Evolutionary conservation across 2,888 invertebrate genomes (phyloP).

Genomic region (Maniola hyperantus): DNA sequence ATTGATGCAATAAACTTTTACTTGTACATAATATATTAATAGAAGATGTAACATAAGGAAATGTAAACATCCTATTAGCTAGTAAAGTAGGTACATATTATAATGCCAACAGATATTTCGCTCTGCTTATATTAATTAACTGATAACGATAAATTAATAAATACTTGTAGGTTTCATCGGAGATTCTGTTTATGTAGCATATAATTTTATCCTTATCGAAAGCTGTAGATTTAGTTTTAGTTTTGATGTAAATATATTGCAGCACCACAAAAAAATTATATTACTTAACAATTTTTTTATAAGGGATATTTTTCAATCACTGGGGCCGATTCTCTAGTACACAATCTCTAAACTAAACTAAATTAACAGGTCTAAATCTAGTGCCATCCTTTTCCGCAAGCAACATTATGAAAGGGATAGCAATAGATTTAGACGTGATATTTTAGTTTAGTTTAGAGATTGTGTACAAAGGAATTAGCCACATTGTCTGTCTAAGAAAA

Average conservation of each 20-base stretch:
- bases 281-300: background rate
- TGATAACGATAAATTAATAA: constrained; percentile 19
- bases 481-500: background rate
- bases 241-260: background rate
- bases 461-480: too few relatives aligned
- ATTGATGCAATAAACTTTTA: constrained; percentile 43
- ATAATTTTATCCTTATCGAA: background rate
- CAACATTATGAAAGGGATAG: too few relatives aligned
- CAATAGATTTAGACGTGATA: too few relatives aligned
- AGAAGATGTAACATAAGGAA: constrained; percentile 33
- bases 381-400: too few relatives aligned
- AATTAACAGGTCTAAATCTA: too few relatives aligned
- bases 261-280: constrained; percentile 3
- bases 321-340: too few relatives aligned
- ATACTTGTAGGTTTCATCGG: background rate
- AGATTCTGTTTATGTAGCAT: constrained; percentile 17
- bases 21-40: constrained; percentile 36
- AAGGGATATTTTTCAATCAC: too few relatives aligned
- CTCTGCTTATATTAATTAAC: constrained; percentile 27
- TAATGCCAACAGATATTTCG: constrained; percentile 34
- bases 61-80: constrained; percentile 37
- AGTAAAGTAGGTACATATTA: constrained; percentile 32
- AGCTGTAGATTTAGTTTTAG: constrained; percentile 3
- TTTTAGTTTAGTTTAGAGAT: too few relatives aligned
- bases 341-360: too few relatives aligned